These are phyloP conservation scores for Hoplodrina blanda DNA, from an alignment of 2,888 invertebrate genomes.

Conservation along the genomic window DNA sequence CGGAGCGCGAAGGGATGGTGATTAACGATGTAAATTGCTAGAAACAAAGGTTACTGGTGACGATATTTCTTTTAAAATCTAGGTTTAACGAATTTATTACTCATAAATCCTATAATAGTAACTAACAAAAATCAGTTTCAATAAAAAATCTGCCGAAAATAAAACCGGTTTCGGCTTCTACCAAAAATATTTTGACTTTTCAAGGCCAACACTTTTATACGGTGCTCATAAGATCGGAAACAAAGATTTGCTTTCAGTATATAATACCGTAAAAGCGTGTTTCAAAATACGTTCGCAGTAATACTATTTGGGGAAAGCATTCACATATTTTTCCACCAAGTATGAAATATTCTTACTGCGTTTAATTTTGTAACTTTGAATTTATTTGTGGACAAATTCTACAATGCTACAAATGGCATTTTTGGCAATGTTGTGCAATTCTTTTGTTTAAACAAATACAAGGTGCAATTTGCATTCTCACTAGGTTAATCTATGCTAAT, in stretches of 20 bases:
- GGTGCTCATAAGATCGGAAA: constrained; percentile 47
- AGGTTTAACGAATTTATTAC: too few relatives aligned
- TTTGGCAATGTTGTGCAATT: neutral
- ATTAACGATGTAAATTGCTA: neutral
- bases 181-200: neutral
- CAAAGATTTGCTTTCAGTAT: constrained; percentile 55
- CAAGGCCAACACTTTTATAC: constrained; percentile 28
- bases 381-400: neutral
- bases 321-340: constrained; percentile 19
- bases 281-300: constrained; percentile 38
- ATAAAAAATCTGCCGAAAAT: neutral
- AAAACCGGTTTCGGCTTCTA: constrained; percentile 8
- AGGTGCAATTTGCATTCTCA: too few relatives aligned
- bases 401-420: neutral
- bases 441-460: neutral
- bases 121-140: neutral
- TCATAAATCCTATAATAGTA: too few relatives aligned
- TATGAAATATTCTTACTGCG: constrained; percentile 4
- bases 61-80: too few relatives aligned
- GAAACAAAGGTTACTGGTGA: too few relatives aligned
- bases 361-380: constrained; percentile 17
- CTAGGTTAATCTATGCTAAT: too few relatives aligned
- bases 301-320: constrained; percentile 34
- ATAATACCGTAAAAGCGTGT: constrained; percentile 39
- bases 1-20: neutral